Conservation (phyloP, 2,888 invertebrate genomes). For the Cosmopolites sordidus region DNA sequence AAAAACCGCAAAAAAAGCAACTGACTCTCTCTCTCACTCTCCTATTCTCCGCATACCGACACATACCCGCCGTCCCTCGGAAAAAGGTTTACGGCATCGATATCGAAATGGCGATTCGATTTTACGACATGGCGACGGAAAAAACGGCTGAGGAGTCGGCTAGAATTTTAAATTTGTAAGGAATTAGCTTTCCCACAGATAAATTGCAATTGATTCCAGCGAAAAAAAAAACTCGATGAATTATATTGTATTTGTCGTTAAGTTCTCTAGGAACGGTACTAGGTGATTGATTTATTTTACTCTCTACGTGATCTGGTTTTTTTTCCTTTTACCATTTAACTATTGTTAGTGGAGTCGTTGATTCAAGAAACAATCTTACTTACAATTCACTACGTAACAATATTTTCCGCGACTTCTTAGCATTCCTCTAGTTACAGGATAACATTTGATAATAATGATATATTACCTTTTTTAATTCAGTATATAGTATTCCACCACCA, state of each 20-base stretch:
- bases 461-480: too few species aligned
- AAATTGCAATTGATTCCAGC: conserved; percentile 32
- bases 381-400: too few species aligned
- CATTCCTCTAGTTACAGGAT: too few species aligned
- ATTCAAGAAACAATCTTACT: too few species aligned
- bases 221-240: conserved; percentile 28
- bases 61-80: not conserved
- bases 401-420: too few species aligned
- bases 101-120: conserved; percentile 28
- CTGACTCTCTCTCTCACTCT: too few species aligned
- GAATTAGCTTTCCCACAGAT: conserved; percentile 42
- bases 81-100: conserved; percentile 7
- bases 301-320: too few species aligned
- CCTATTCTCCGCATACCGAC: not conserved
- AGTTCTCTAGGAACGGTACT: not conserved
- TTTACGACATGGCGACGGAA: conserved; percentile 31
- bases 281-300: too few species aligned
- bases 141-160: conserved; percentile 29
- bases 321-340: too few species aligned
- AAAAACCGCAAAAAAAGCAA: not conserved
- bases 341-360: too few species aligned
- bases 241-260: conserved; percentile 25
- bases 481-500: too few species aligned
- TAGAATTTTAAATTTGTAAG: conserved; percentile 41
- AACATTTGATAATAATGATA: too few species aligned